Percentiles rank a stretch among this genome's conserved stretches.
Conservation (phyloP, 1,140 invertebrate species). For the Lepidurus arcticus region DNA sequence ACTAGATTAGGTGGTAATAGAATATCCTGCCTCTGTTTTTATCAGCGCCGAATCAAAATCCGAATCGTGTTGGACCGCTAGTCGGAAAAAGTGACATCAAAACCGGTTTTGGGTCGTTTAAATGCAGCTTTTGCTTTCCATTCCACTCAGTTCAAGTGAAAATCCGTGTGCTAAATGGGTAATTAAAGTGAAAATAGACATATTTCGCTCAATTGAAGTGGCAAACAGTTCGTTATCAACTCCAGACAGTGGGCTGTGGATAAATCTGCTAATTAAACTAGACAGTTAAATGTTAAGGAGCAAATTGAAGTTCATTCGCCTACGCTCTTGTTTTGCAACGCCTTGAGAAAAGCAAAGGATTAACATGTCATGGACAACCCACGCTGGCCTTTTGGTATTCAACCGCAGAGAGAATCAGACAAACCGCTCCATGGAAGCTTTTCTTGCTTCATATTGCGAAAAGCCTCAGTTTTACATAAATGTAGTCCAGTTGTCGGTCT, state of each 20-base stretch:
- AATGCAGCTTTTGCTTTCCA: not conserved
- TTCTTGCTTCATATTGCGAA: not conserved
- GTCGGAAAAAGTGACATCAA: not conserved
- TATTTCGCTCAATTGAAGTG: no score
- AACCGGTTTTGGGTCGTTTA: not conserved
- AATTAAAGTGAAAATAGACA: no score
- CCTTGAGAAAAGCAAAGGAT: not conserved
- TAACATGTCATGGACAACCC: not conserved
- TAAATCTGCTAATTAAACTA: not conserved
- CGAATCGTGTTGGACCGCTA: not conserved
- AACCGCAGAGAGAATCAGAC: not conserved
- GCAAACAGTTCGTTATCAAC: no score
- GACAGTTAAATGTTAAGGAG: not conserved
- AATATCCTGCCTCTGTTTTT: not conserved
- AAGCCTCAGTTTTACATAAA: not conserved
- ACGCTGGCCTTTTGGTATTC: not conserved
- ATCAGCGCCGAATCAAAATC: not conserved
- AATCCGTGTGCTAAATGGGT: not conserved
- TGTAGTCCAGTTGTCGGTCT: not conserved
- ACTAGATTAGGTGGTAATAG: not conserved
- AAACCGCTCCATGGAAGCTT: not conserved
- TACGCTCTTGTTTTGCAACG: constrained; percentile 1
- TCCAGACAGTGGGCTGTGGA: not conserved
- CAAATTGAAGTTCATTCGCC: not conserved
- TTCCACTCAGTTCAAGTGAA: not conserved